Conservation (phyloP, 2,797 vertebrate species). For the Menidia menidia region DNA sequence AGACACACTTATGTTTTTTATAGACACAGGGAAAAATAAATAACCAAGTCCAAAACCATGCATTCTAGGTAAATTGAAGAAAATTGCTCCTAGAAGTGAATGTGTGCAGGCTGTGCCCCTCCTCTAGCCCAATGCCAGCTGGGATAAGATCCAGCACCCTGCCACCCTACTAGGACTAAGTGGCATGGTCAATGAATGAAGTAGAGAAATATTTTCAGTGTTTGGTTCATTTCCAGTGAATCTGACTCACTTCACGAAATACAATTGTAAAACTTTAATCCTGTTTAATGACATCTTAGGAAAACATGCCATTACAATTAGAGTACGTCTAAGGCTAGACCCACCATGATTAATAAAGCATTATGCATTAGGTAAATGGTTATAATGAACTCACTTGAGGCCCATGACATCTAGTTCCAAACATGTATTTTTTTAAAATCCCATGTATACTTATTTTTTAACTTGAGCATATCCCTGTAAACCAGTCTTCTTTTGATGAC, state of each 20-base stretch:
- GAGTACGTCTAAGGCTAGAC: not conserved
- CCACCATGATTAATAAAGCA: not conserved
- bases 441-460: not conserved
- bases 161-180: too few relatives aligned
- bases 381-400: constrained; percentile 3
- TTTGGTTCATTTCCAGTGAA: constrained; percentile 14
- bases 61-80: too few relatives aligned
- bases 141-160: too few relatives aligned
- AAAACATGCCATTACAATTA: not conserved
- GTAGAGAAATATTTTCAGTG: not conserved
- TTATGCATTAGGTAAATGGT: not conserved
- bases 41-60: not conserved
- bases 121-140: too few relatives aligned
- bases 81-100: too few relatives aligned
- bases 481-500: not conserved
- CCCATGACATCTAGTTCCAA: not conserved
- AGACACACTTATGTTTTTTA: not conserved
- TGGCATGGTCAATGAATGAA: too few relatives aligned
- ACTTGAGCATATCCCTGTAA: not conserved
- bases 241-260: constrained; percentile 11
- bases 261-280: too few relatives aligned
- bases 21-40: not conserved
- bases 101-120: too few relatives aligned
- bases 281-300: not conserved
- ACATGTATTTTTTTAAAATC: not conserved